phyloP scores from a whole-genome alignment of 2,797 vertebrate genomes.

The Lepus oiostolus region DNA sequence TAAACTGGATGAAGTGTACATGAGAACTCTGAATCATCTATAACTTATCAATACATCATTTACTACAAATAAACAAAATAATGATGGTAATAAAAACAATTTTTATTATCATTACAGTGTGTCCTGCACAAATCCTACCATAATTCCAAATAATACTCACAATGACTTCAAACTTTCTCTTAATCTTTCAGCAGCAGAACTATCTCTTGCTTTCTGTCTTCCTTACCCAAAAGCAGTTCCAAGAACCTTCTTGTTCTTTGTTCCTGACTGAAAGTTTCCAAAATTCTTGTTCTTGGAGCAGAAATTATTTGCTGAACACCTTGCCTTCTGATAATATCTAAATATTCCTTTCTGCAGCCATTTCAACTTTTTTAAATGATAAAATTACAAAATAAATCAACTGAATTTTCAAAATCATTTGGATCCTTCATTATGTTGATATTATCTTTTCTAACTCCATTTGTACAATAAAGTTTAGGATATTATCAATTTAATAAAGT shows the following conservation, averaged over 20 bases:
- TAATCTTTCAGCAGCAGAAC: rapidly evolving
- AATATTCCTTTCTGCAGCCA: not conserved
- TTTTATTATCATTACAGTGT: not conserved
- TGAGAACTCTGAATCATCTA: not conserved
- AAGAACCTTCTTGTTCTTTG: not conserved
- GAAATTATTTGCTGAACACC: not conserved
- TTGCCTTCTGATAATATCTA: not conserved
- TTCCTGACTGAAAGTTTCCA: not conserved
- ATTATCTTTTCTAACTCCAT: not conserved
- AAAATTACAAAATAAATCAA: not conserved
- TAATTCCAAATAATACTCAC: not conserved
- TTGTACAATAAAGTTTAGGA: not conserved
- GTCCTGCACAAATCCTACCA: not conserved
- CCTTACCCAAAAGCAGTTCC: not conserved
- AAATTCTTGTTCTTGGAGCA: not conserved
- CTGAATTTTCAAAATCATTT: not conserved
- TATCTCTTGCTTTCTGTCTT: not conserved
- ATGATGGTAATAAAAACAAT: not conserved
- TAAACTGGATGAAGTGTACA: not conserved
- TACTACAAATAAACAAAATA: not conserved
- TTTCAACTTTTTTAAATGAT: not conserved
- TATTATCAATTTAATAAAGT: not conserved
- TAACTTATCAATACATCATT: not conserved
- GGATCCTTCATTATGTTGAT: not conserved
- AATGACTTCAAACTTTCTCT: not conserved